These are phyloP conservation scores for Ormyrus rosae DNA, from an alignment of 2,888 invertebrate genomes.

Conservation along the genomic window DNA sequence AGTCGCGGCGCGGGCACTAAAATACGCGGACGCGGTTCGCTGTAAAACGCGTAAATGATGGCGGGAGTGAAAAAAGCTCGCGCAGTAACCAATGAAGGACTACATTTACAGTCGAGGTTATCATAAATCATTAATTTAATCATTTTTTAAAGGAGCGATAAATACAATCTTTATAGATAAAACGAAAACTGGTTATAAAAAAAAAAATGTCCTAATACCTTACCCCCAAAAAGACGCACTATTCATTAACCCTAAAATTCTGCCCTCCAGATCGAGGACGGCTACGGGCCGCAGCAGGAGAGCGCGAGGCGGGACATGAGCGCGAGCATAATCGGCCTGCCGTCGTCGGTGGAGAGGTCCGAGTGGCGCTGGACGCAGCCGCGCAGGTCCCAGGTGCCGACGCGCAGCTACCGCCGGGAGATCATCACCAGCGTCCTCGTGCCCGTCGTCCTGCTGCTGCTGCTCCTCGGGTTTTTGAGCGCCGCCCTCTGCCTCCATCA, in stretches of 20 bases:
- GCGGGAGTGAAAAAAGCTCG: too few relatives aligned
- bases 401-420: slow-evolving; percentile 83
- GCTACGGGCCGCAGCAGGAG: slow-evolving; percentile 65
- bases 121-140: too few relatives aligned
- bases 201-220: not conserved
- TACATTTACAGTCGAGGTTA: too few relatives aligned
- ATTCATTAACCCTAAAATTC: too few relatives aligned
- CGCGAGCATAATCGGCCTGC: slow-evolving; percentile 64
- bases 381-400: slow-evolving; percentile 80
- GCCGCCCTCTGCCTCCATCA: slow-evolving; percentile 86
- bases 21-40: too few relatives aligned
- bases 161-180: not conserved
- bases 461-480: slow-evolving; percentile 82
- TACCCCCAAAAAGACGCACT: too few relatives aligned
- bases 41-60: too few relatives aligned
- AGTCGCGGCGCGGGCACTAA: too few relatives aligned
- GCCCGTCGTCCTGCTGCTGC: slow-evolving; percentile 82
- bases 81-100: too few relatives aligned
- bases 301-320: slow-evolving; percentile 71
- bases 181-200: not conserved
- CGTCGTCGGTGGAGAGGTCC: slow-evolving; percentile 64
- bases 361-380: slow-evolving; percentile 82
- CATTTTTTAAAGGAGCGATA: too few relatives aligned
- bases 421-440: slow-evolving; percentile 83
- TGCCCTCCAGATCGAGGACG: slow-evolving; percentile 66